phyloP scores from a whole-genome alignment of 37 sponge, comb jelly and placozoan genomes.

The Chondrilla cf. caribensis region DNA sequence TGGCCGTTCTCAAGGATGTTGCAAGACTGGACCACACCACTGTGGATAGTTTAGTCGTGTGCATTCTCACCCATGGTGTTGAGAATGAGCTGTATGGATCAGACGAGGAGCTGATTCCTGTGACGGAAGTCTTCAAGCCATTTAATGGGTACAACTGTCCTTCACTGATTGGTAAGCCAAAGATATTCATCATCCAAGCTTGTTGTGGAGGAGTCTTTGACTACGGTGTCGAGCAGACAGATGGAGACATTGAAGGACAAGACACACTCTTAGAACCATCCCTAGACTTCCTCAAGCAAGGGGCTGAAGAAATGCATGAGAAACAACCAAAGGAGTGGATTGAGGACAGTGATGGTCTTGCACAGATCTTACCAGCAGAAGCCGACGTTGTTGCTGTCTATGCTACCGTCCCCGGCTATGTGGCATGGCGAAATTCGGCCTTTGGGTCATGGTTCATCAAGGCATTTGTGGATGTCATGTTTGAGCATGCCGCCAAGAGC shows the following conservation, averaged over 20 bases:
- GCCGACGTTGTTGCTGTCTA: slow-evolving; percentile 36
- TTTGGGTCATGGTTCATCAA: slow-evolving; percentile 87
- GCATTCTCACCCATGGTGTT: slow-evolving; percentile 76
- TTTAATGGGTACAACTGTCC: slow-evolving; percentile 78
- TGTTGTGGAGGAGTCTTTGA: slow-evolving; percentile 75
- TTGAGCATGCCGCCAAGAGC: slow-evolving; percentile 32
- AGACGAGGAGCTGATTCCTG: slow-evolving; percentile 66
- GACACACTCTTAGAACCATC: neutral
- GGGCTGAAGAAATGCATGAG: neutral
- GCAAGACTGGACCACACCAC: slow-evolving; percentile 45
- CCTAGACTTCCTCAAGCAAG: neutral
- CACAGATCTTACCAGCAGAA: slow-evolving; percentile 28
- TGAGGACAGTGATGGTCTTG: slow-evolving; percentile 39
- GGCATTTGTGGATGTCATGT: slow-evolving; percentile 66
- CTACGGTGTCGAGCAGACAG: slow-evolving; percentile 66
- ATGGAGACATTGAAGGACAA: slow-evolving; percentile 22
- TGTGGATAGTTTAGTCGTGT: slow-evolving; percentile 64
- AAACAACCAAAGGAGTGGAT: slow-evolving; percentile 24
- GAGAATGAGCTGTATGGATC: slow-evolving; percentile 71
- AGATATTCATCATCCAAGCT: slow-evolving; percentile 84
- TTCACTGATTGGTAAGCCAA: slow-evolving; percentile 82
- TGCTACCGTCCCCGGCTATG: slow-evolving; percentile 87
- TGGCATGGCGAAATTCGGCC: slow-evolving; percentile 83
- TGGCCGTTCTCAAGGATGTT: slow-evolving; percentile 1
- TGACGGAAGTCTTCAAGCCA: slow-evolving; percentile 46